Percentiles rank a stretch among this genome's conserved stretches.
phyloP scores from a whole-genome alignment of 2,888 invertebrate genomes.

The Julus scanicus region DNA sequence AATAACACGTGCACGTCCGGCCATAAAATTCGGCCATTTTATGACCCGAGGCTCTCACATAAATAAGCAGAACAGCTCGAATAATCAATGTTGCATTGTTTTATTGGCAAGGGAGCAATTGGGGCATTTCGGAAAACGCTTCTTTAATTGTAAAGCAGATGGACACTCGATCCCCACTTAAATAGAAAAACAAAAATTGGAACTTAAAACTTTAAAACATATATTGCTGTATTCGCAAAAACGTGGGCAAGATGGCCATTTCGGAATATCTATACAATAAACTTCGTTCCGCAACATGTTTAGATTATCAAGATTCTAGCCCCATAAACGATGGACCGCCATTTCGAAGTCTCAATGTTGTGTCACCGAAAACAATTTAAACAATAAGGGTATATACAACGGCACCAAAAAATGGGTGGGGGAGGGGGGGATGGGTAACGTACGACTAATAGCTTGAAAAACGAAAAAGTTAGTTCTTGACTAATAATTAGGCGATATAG shows the following conservation, averaged over 20 bases:
- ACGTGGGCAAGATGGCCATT: not conserved
- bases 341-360: no score
- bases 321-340: no score
- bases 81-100: not conserved
- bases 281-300: not conserved
- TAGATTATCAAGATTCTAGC: not conserved
- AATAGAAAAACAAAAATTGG: not conserved
- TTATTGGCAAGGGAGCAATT: not conserved
- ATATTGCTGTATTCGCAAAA: not conserved
- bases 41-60: not conserved
- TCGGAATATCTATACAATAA: not conserved
- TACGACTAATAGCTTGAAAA: no score
- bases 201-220: not conserved
- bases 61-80: not conserved
- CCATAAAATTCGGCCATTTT: conserved; percentile 11
- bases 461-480: no score
- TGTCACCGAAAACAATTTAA: no score
- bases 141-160: conserved; percentile 14
- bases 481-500: no score
- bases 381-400: no score
- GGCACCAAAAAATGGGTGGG: no score
- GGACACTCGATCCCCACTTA: not conserved
- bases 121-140: not conserved
- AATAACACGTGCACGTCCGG: not conserved
- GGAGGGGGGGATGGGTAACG: no score